Evolutionary conservation across 2,113 vertebrate species (phyloP).

Genomic region (Equus quagga): DNA sequence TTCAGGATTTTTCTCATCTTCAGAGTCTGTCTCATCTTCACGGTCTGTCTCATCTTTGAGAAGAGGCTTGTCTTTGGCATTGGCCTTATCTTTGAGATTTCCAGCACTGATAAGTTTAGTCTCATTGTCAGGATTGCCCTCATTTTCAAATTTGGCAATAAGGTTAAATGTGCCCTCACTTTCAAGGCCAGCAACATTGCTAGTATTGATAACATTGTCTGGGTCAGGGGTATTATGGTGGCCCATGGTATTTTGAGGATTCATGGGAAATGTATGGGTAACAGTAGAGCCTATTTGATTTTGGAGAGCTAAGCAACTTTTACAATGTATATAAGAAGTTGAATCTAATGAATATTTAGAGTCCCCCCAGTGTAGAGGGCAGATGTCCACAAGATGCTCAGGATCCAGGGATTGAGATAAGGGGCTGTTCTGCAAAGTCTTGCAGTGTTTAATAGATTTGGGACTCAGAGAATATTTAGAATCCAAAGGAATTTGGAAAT

Average conservation of each 20-base stretch:
- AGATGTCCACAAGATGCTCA: not conserved
- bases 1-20: slow-evolving; percentile 47
- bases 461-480: slow-evolving; percentile 42
- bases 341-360: slow-evolving; percentile 20
- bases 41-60: slow-evolving; percentile 40
- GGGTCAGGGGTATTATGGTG: not conserved
- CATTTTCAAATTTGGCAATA: slow-evolving; percentile 2
- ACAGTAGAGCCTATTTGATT: not conserved
- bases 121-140: not conserved
- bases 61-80: not conserved
- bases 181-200: not conserved
- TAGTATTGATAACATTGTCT: not conserved
- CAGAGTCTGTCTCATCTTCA: slow-evolving; percentile 49
- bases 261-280: not conserved
- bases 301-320: slow-evolving; percentile 44
- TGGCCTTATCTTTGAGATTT: not conserved
- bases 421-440: not conserved
- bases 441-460: not conserved
- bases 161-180: slow-evolving; percentile 2
- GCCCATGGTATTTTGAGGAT: not conserved
- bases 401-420: not conserved
- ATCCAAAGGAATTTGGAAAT: not conserved
- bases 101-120: not conserved
- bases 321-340: slow-evolving; percentile 54
- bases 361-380: not conserved